A percentile compares a stretch with the other conserved stretches of the same genome.
phyloP scores from a whole-genome alignment of 1,140 invertebrate genomes.

The Micrasema minimum region DNA sequence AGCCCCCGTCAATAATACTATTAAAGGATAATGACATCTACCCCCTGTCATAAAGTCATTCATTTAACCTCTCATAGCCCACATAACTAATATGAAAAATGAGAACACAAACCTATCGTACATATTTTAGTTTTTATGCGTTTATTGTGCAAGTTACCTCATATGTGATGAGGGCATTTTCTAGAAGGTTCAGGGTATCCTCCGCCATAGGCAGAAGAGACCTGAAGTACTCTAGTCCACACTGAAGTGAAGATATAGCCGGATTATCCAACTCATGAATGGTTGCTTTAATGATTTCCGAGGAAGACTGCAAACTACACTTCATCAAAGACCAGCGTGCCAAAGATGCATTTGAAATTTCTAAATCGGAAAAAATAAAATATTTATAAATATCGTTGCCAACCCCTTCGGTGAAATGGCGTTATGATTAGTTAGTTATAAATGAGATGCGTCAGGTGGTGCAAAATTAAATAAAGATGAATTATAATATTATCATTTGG shows the following conservation, averaged over 20 bases:
- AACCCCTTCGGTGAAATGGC: no score
- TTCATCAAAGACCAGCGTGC: constrained; percentile 54
- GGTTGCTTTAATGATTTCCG: constrained; percentile 71
- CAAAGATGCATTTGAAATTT: constrained; percentile 42
- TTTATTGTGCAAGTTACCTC: constrained; percentile 44
- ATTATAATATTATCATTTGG: no score
- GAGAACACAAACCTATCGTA: neutral
- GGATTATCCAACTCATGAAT: constrained; percentile 77
- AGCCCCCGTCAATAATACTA: no score
- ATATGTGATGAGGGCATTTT: constrained; percentile 39
- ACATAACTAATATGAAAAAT: no score
- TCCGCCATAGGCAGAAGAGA: constrained; percentile 57
- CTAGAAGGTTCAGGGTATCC: constrained; percentile 30
- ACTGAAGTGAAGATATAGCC: constrained; percentile 74
- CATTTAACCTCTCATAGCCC: no score
- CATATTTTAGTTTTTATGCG: no score
- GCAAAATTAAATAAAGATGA: no score
- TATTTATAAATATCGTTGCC: no score
- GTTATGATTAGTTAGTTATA: no score
- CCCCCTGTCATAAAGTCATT: no score
- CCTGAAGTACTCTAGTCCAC: constrained; percentile 75
- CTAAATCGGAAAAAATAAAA: constrained; percentile 22
- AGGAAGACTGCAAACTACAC: constrained; percentile 66
- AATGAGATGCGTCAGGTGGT: no score
- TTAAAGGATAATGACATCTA: no score